These are phyloP conservation scores for Chloroclysta siterata DNA, from an alignment of 2,888 invertebrate genomes.

Conservation along the genomic window DNA sequence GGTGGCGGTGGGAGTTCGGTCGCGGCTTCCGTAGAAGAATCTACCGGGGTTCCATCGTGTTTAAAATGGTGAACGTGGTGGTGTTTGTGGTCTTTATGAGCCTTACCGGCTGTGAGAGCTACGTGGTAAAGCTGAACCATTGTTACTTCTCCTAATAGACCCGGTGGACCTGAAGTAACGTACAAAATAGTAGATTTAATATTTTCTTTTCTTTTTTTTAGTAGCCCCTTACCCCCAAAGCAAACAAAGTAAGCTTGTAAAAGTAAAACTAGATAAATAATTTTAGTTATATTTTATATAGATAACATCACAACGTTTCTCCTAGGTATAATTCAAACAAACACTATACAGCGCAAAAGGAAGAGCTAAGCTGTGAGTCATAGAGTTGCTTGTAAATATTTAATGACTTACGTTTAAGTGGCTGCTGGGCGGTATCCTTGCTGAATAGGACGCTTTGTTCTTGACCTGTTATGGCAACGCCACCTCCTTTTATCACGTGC, in stretches of 20 bases:
- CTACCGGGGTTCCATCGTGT: slow-evolving; percentile 88
- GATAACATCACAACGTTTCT: too few species aligned
- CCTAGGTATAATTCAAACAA: too few species aligned
- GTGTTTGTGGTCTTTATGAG: slow-evolving; percentile 94
- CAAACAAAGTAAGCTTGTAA: too few species aligned
- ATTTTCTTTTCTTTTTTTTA: background rate
- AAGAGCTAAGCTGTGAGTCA: too few species aligned
- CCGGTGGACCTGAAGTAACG: slow-evolving; percentile 81
- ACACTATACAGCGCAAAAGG: too few species aligned
- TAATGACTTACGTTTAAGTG: slow-evolving; percentile 60
- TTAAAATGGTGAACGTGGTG: slow-evolving; percentile 93
- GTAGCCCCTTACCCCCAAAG: background rate
- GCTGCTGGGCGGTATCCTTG: slow-evolving; percentile 55
- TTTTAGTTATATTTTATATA: too few species aligned
- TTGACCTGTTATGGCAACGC: slow-evolving; percentile 90
- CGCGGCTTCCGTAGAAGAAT: slow-evolving; percentile 85
- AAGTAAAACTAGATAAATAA: too few species aligned
- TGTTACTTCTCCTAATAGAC: slow-evolving; percentile 90
- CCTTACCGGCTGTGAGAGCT: slow-evolving; percentile 93
- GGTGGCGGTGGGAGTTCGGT: slow-evolving; percentile 81
- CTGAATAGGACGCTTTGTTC: slow-evolving; percentile 83
- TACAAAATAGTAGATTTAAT: background rate
- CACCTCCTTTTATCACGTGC: slow-evolving; percentile 90
- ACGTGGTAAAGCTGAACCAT: slow-evolving; percentile 92
- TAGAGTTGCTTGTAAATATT: background rate